Conservation (phyloP, 2,888 invertebrate species). For the Leucoma salicis region DNA sequence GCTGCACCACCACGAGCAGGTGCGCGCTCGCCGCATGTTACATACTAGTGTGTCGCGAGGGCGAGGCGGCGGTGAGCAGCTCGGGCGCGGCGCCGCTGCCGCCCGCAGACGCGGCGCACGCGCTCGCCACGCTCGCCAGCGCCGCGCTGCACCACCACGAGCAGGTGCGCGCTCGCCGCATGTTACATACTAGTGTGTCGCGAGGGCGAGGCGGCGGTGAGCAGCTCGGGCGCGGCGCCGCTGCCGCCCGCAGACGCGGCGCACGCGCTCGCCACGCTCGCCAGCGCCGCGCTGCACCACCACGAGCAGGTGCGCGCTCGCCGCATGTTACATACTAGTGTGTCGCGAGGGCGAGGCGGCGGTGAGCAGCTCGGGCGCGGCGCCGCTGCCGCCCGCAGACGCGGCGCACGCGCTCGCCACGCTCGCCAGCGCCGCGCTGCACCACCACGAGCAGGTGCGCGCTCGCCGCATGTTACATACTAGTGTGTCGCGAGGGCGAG, state of each 20-base stretch:
- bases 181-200: too few relatives aligned
- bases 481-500: too few relatives aligned
- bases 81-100: constrained; percentile 67
- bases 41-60: too few relatives aligned
- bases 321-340: too few relatives aligned
- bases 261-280: constrained; percentile 87
- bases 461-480: too few relatives aligned
- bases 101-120: constrained; percentile 83
- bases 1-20: constrained; percentile 61
- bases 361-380: constrained; percentile 53
- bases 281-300: constrained; percentile 85
- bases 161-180: too few relatives aligned
- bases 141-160: constrained; percentile 83
- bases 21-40: neutral
- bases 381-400: constrained; percentile 66
- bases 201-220: too few relatives aligned
- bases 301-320: constrained; percentile 36
- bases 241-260: constrained; percentile 79
- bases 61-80: constrained; percentile 45
- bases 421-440: constrained; percentile 87
- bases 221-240: constrained; percentile 56
- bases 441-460: constrained; percentile 46
- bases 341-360: constrained; percentile 28
- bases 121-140: constrained; percentile 87
- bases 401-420: constrained; percentile 87